Evolutionary conservation across 2,888 invertebrate species (phyloP), one percentile per base, ranked within the genome.

Genomic region (Bursaphelenchus okinawaensis): DNA sequence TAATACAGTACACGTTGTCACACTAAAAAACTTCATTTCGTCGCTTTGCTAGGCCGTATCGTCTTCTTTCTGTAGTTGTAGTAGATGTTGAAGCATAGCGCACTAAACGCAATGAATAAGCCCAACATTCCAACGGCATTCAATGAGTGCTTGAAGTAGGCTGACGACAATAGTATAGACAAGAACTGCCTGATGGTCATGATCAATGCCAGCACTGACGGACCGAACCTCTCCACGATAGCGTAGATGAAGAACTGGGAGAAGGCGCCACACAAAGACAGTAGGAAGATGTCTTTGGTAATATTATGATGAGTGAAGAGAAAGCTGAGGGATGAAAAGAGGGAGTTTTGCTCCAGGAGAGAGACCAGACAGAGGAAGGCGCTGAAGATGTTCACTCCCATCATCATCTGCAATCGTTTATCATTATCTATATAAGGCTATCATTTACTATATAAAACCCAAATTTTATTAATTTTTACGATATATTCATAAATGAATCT

Each of bases 201-300:
- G 79, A 98, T 94, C 77, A 96, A 93, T 55, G 93, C 91, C 86
- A 99, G 96, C 26, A 93, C 90, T 69, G 96, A 90, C 60, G 98
- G 90, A 9, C 98, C 98, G 86, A 96, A 98, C 75, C 89, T 88
- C 31, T 91, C 88, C 79, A 98, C 93, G 52, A 96, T 98, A 83
- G 90, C 90, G 86, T 92, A 99, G 83, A 98, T 95, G 84, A 96
- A 92, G 79, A 98, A 86, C 86, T 76, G 74, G 9, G 75, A 73
- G 31, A 64, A 52, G 9, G 74, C 70, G n/a, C 70, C 65, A 16
- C 65, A 73, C 0, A 81, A 58, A 1, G 78, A 77, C 20, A 81
- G 64, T 0, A 79, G 63, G 57, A 80, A 80, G 40, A 73, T 75
- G 54, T 80, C 78, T 0, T 65, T 52, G n/a, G 71, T 52, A 52